Evolutionary conservation across 2,113 vertebrate species (phyloP), one percentile per base, ranked within the genome.

Genomic region (Lamprotornis superbus): DNA sequence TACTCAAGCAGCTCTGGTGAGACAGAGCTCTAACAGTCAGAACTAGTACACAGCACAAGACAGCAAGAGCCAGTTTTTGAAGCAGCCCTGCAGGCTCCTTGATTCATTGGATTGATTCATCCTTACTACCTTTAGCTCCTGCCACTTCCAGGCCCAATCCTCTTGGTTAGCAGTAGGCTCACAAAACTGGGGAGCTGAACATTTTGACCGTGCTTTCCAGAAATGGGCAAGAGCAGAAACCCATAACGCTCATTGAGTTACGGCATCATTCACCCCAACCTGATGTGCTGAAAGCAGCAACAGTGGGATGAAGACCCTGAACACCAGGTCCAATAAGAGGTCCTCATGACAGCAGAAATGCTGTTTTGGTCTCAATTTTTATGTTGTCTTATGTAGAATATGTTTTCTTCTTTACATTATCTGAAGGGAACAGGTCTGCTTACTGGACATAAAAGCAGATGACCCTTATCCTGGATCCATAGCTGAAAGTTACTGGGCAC

Each of bases 261-360:
- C 0, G 5, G 23, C 30, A 76, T 50, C 3, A 0, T 47, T 55
- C 44, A 73, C 14, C 15, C 33, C 23, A 71, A 4, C 9, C 4
- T 39, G 53, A 10, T 56, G 17, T 61, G n/a, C 52, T 80, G 71
- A 94, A 86, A 86, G 31, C 40, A 70, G 0, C 23, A 78, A 18
- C 20, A 20, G 8, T 8, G 3, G 12, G 27, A 53, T 61, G 46
- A n/a, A 85, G 40, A 35, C 18, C 11, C 31, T 70, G 57, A 65
- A 49, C 10, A 70, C 24, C 2, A 11, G 2, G 4, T 73, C 52
- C 4, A 1, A 11, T 50, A 30, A 25, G 35, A 87, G 33, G 15
- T 46, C 27, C 11, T 13, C 49, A 55, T 12, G 50, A 25, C 10
- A 24, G 27, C n/a, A 73, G 27, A 57, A 83, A 59, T 42, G 13